phyloP scores from a whole-genome alignment of 2,113 vertebrate species.

The Chaetodon auriga region DNA sequence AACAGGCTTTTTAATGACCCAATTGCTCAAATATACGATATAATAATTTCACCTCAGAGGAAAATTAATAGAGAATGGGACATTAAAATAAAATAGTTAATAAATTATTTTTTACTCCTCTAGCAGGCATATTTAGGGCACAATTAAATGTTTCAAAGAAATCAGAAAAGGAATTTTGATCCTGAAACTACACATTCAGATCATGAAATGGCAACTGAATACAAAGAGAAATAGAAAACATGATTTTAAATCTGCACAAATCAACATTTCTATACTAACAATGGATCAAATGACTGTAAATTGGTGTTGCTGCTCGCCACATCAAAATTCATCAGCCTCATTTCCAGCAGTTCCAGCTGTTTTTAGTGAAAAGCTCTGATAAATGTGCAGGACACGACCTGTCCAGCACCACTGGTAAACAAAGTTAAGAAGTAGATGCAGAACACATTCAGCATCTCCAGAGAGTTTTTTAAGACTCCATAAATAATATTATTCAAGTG shows the following conservation, averaged over 20 bases:
- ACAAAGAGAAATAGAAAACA: neutral
- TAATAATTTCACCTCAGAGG: constrained; percentile 36
- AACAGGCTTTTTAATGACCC: constrained; percentile 10
- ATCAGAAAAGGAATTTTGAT: constrained; percentile 8
- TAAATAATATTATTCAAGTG: too few relatives aligned
- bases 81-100: constrained; percentile 17
- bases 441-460: too few relatives aligned
- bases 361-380: too few relatives aligned
- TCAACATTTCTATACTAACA: too few relatives aligned
- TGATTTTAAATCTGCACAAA: neutral
- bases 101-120: neutral
- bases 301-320: too few relatives aligned
- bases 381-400: too few relatives aligned
- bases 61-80: constrained; percentile 48
- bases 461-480: too few relatives aligned
- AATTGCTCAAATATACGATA: constrained; percentile 33
- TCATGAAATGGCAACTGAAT: neutral
- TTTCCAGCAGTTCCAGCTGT: neutral
- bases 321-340: neutral
- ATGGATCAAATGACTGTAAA: too few relatives aligned
- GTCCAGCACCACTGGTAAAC: too few relatives aligned
- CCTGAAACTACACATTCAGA: constrained; percentile 7
- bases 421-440: too few relatives aligned
- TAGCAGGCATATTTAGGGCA: neutral
- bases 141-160: constrained; percentile 17